A percentile compares a stretch with the other conserved stretches of the same genome.
phyloP scores from a whole-genome alignment of 1,140 invertebrate genomes.

The Geopemphigus sp. region DNA sequence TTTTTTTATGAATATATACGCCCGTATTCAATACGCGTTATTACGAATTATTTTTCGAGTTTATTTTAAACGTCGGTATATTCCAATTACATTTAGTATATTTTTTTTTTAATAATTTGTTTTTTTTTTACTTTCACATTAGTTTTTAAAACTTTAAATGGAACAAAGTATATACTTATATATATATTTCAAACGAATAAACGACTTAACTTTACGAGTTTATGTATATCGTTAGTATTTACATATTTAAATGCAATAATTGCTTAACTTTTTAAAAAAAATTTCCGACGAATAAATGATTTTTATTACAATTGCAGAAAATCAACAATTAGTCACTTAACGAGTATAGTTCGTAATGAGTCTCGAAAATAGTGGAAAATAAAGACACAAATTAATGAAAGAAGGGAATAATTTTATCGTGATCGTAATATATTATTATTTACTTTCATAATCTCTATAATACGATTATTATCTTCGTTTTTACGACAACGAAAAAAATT shows the following conservation, averaged over 20 bases:
- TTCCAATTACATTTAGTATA: neutral
- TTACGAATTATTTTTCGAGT: neutral
- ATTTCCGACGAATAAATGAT: neutral
- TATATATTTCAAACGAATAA: neutral
- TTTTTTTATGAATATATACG: neutral
- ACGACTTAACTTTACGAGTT: neutral
- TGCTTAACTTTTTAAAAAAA: neutral
- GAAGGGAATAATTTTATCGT: neutral
- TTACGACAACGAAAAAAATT: too few species aligned
- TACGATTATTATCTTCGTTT: too few species aligned
- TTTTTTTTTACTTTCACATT: neutral
- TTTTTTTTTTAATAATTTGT: constrained; percentile 14
- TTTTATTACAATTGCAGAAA: neutral
- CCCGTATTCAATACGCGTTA: neutral
- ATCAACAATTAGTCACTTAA: neutral
- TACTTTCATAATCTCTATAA: too few species aligned
- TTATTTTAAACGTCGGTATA: neutral
- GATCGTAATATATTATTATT: neutral
- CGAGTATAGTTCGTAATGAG: too few species aligned
- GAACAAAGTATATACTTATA: neutral
- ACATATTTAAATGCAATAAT: constrained; percentile 23
- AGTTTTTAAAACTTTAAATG: constrained; percentile 15
- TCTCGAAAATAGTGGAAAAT: neutral
- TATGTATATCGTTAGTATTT: constrained; percentile 8
- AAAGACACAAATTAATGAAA: neutral